Percentiles rank a stretch among this genome's conserved stretches.
Evolutionary conservation across 1,140 invertebrate genomes (phyloP).

Genomic region (Drosophila tristis): DNA sequence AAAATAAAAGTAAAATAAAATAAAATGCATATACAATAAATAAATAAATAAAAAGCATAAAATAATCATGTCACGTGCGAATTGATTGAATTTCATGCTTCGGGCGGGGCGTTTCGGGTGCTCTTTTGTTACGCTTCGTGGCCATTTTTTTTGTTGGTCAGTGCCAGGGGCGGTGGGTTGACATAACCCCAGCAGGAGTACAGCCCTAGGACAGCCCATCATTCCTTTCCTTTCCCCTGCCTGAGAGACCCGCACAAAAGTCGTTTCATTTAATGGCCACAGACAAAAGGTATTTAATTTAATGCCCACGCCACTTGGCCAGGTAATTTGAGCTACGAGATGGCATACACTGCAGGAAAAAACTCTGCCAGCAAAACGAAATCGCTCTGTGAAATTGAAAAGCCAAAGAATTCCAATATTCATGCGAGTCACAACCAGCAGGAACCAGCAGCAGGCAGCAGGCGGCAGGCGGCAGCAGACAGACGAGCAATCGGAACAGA

Average conservation of each 20-base stretch:
- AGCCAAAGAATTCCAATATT: constrained; percentile 68
- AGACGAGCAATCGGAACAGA: constrained; percentile 33
- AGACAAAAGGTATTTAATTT: constrained; percentile 81
- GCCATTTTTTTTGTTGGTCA: constrained; percentile 24
- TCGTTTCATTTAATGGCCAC: constrained; percentile 69
- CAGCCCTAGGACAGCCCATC: background rate
- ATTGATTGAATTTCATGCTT: constrained; percentile 74
- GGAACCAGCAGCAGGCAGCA: constrained; percentile 29
- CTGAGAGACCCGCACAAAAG: constrained; percentile 3
- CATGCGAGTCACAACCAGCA: constrained; percentile 61
- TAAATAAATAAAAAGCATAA: constrained; percentile 69
- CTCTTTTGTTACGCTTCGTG: constrained; percentile 54
- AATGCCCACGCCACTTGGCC: constrained; percentile 66
- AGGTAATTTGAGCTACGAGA: constrained; percentile 75
- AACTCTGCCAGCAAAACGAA: constrained; percentile 3
- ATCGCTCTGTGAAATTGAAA: constrained; percentile 45
- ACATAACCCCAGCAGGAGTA: constrained; percentile 7
- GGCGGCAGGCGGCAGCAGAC: constrained; percentile 33
- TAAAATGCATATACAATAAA: constrained; percentile 72
- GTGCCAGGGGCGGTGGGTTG: constrained; percentile 3
- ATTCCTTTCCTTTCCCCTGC: too few relatives aligned
- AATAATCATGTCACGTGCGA: constrained; percentile 80
- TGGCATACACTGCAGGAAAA: constrained; percentile 39
- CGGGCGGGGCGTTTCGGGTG: constrained; percentile 11
- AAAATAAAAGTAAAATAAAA: constrained; percentile 50